phyloP scores from a whole-genome alignment of 2,113 vertebrate species.

The Tragelaphus scriptus region DNA sequence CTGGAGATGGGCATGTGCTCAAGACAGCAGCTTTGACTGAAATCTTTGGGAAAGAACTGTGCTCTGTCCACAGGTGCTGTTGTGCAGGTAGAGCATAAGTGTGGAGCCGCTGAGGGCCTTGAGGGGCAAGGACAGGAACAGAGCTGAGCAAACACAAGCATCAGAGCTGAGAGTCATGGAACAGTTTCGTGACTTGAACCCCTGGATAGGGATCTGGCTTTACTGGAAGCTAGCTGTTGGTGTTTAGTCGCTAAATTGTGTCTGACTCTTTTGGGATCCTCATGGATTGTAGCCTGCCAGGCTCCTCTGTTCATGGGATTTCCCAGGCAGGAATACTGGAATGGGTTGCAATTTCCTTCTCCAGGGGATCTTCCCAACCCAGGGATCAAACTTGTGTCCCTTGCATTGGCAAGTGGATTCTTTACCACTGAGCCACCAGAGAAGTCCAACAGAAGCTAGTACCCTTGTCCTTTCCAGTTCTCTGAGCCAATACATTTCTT shows the following conservation, averaged over 20 bases:
- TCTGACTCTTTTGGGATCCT: neutral
- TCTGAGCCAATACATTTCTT: neutral
- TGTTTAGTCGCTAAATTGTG: neutral
- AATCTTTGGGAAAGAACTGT: neutral
- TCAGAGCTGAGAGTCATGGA: neutral
- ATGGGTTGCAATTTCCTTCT: neutral
- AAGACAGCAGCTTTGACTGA: neutral
- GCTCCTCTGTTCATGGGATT: neutral
- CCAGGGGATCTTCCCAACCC: neutral
- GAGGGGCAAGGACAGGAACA: neutral
- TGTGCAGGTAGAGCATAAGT: neutral
- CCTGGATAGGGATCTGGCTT: neutral
- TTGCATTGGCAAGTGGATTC: neutral
- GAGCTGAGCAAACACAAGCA: neutral
- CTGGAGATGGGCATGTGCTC: neutral
- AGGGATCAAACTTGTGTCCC: neutral
- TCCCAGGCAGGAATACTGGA: neutral
- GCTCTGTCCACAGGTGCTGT: neutral
- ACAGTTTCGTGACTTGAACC: neutral
- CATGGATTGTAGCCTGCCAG: neutral
- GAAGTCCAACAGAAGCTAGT: neutral
- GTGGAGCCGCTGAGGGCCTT: fast-evolving
- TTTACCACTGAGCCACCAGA: neutral
- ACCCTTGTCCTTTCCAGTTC: neutral
- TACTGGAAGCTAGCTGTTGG: neutral